Evolutionary conservation across 2,113 vertebrate genomes (phyloP).

Genomic region (Herpailurus yagouaroundi): DNA sequence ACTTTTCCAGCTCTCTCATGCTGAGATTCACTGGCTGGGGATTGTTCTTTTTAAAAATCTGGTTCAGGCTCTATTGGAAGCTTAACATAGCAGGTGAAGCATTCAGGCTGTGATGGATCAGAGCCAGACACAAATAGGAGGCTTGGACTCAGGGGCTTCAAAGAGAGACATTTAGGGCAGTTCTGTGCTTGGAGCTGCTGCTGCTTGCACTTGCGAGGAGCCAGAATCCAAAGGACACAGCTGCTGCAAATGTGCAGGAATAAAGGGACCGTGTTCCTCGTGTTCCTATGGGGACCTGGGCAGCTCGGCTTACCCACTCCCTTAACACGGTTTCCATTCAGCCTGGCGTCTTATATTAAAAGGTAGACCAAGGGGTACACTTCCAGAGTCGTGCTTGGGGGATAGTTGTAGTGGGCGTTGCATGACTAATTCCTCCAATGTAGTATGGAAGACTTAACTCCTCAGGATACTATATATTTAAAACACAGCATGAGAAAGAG

Average conservation of each 20-base stretch:
- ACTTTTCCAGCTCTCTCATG: neutral
- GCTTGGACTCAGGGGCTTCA: conserved; percentile 68
- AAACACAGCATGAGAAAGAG: neutral
- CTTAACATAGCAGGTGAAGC: conserved; percentile 56
- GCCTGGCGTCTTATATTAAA: conserved; percentile 54
- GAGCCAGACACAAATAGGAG: conserved; percentile 65
- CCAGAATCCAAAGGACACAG: conserved; percentile 63
- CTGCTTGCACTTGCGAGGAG: conserved; percentile 43
- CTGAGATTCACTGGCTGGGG: neutral
- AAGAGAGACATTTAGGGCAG: conserved; percentile 63
- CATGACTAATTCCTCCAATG: conserved; percentile 14
- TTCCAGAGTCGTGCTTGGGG: neutral
- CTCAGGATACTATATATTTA: neutral
- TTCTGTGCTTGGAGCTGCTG: conserved; percentile 46
- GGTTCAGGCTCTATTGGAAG: conserved; percentile 33
- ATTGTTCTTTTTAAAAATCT: neutral
- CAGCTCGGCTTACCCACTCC: conserved; percentile 61
- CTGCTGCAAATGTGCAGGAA: conserved; percentile 60
- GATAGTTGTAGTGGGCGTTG: neutral
- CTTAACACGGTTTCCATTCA: conserved; percentile 66
- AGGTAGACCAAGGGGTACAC: conserved; percentile 19
- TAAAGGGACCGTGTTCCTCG: conserved; percentile 49
- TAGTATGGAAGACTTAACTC: neutral
- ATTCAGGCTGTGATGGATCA: conserved; percentile 38
- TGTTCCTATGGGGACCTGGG: conserved; percentile 74